These are phyloP conservation scores for Enoplosus armatus DNA, from an alignment of 2,797 vertebrate genomes.

Conservation along the genomic window DNA sequence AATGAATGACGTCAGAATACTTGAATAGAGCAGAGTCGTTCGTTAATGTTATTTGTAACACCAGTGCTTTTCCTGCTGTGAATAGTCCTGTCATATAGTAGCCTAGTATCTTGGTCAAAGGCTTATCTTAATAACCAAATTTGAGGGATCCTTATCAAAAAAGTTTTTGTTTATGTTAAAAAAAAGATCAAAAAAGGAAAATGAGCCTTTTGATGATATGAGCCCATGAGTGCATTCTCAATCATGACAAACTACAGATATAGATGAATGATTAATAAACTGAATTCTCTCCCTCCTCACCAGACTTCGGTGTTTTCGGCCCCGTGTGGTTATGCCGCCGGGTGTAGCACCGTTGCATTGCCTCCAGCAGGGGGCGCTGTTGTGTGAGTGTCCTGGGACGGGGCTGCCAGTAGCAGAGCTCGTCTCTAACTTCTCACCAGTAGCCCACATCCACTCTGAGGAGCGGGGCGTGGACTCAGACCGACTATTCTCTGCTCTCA, in stretches of 20 bases:
- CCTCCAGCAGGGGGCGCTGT: conserved; percentile 60
- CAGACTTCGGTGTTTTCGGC: conserved; percentile 6
- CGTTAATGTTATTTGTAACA: no score
- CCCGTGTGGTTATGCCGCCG: not conserved
- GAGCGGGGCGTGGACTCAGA: conserved; percentile 78
- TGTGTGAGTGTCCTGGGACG: not conserved
- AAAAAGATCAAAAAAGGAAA: not conserved
- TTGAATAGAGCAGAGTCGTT: no score
- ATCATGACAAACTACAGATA: not conserved
- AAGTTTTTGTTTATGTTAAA: not conserved
- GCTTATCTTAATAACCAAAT: not conserved
- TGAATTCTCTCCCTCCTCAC: not conserved
- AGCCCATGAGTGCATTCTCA: not conserved
- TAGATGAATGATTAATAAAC: not conserved
- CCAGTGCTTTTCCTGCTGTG: no score
- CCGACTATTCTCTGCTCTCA: conserved; percentile 42
- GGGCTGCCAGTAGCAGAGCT: conserved; percentile 29
- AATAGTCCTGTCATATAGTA: not conserved
- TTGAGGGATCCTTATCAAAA: not conserved
- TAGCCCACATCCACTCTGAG: conserved; percentile 57
- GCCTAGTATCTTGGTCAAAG: not conserved
- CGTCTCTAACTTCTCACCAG: conserved; percentile 46
- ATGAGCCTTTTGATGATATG: not conserved
- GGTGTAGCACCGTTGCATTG: not conserved
- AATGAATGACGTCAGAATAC: no score